Evolutionary conservation across 2,888 invertebrate genomes (phyloP).

Genomic region (Andrena bucephala): DNA sequence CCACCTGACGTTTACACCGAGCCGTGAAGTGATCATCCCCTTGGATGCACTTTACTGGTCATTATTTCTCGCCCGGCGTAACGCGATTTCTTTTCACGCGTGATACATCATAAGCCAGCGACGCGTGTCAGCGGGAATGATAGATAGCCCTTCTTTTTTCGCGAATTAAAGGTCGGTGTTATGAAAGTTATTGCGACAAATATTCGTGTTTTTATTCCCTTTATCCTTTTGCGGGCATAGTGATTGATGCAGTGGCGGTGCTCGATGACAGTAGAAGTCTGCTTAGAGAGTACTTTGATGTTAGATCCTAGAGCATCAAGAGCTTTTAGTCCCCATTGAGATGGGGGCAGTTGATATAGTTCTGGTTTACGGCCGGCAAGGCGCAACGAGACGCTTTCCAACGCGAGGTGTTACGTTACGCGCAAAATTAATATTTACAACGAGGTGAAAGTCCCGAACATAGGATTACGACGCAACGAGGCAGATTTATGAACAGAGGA

Average conservation of each 20-base stretch:
- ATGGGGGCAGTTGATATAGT: background rate
- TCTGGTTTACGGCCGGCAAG: background rate
- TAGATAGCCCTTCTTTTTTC: no score
- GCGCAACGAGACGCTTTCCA: slow-evolving; percentile 23
- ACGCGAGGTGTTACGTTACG: slow-evolving; percentile 29
- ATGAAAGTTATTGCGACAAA: no score
- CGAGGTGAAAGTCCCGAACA: slow-evolving; percentile 51
- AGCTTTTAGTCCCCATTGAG: background rate
- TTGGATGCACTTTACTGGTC: background rate
- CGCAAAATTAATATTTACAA: slow-evolving; percentile 47
- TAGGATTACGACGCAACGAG: background rate
- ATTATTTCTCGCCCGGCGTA: background rate
- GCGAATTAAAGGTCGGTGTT: no score
- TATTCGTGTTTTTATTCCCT: background rate
- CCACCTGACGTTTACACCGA: background rate
- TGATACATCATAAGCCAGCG: background rate
- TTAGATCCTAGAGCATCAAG: background rate
- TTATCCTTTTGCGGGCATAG: background rate
- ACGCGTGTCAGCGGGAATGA: background rate
- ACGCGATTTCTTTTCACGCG: background rate
- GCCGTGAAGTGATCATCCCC: slow-evolving; percentile 9
- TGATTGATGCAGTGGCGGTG: background rate
- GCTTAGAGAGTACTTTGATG: background rate
- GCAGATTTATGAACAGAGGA: slow-evolving; percentile 23
- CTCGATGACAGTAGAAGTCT: background rate